phyloP scores from a whole-genome alignment of 2,113 vertebrate species.

The Trinectes maculatus region DNA sequence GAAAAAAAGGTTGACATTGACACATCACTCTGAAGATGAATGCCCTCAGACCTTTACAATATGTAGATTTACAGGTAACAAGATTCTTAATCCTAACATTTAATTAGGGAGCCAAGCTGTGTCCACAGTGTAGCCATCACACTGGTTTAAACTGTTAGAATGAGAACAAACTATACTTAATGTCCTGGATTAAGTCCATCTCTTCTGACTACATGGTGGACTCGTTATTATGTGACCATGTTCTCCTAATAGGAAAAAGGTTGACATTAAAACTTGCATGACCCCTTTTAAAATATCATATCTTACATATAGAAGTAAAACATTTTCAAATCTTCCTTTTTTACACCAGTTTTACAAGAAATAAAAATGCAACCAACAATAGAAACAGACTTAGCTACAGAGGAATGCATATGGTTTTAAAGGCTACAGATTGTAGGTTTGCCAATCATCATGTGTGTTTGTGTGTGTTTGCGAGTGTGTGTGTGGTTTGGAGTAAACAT shows the following conservation, averaged over 20 bases:
- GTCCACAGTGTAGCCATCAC: conserved; percentile 45
- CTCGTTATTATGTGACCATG: conserved; percentile 40
- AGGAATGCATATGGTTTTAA: conserved; percentile 94
- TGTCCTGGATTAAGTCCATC: conserved; percentile 34
- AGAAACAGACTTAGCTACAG: conserved; percentile 72
- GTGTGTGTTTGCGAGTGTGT: conserved; percentile 47
- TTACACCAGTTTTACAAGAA: conserved; percentile 62
- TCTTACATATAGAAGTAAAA: conserved; percentile 62
- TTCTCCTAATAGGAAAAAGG: conserved; percentile 41
- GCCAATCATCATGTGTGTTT: conserved; percentile 79
- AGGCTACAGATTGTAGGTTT: conserved; percentile 88
- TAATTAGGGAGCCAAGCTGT: conserved; percentile 47
- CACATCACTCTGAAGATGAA: conserved; percentile 68
- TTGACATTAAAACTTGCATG: conserved; percentile 47
- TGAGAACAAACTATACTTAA: conserved; percentile 34
- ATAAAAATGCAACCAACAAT: conserved; percentile 60
- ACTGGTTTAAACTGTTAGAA: conserved; percentile 43
- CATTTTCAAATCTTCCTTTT: conserved; percentile 41
- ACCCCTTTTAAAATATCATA: conserved; percentile 62
- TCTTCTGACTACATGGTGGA: conserved; percentile 43
- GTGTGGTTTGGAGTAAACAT: conserved; percentile 66
- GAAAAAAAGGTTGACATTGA: conserved; percentile 38
- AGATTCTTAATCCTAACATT: conserved; percentile 46
- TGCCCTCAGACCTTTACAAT: conserved; percentile 67
- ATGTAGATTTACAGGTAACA: conserved; percentile 60